Evolutionary conservation across 1,140 invertebrate species (phyloP), one percentile per base, ranked within the genome.

Genomic region (Drosophila subobscura): DNA sequence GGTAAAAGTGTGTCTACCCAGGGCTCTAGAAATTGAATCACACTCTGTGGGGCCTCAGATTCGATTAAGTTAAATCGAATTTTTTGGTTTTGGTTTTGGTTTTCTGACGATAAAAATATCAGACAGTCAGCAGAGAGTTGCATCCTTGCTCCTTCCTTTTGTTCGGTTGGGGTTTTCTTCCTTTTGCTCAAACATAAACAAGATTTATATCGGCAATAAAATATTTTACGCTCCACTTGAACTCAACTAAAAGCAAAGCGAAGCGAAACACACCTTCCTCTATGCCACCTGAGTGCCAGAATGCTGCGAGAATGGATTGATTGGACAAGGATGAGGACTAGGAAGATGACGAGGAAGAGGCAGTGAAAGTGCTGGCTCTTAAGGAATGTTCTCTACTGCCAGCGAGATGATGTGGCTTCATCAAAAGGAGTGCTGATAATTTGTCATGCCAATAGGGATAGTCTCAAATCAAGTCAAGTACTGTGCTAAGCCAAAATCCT

Each of bases 191-290:
- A 44, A 57, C 77, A 80, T 79, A 80, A 80, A 80, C 61, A 77
- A 77, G 77, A 80, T 80, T 80, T 80, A 80, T 80, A 81, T 76
- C 72, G 72, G 77, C 67, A 80, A 80, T 80, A 81, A 80, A 80
- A 80, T 80, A 72, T 77, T 80, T 77, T 56, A 77, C 74, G 77
- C 77, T 71, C 60, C 59, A 77, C 41, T 72, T 63, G 65, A 61
- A 66, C 74, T 55, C 66, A 66, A 55, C 65, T 65, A 74, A 49
- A 55, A 64, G 49, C 65, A 63, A 47, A 22, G 54, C 20, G 10
- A 53, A 59, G 46, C 51, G 47, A 37, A 46, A 25, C 61, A 65
- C 61, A 65, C 54, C 50, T 51, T 58, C 23, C 12, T 12, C 12
- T 10, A 20, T 33, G 16, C 12, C 7, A 61, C 46, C 46, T 66